Evolutionary conservation across 2,113 vertebrate genomes (phyloP).

Genomic region (Piaya cayana): DNA sequence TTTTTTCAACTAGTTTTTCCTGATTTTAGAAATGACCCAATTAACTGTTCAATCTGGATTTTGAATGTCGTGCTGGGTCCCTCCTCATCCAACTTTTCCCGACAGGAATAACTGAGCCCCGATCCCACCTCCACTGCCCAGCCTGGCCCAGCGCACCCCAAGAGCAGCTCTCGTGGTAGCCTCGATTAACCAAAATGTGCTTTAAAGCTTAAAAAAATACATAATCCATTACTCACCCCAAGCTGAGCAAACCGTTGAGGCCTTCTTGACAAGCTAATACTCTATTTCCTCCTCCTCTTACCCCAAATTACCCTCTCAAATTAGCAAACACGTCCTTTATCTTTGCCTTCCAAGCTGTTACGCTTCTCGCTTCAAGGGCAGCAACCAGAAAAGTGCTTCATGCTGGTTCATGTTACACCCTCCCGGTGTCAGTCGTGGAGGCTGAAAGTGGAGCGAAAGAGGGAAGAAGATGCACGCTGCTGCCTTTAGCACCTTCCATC

Average conservation of each 20-base stretch:
- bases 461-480: background rate
- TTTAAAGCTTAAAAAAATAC: background rate
- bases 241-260: background rate
- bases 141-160: background rate
- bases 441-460: background rate
- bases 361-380: background rate
- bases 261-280: background rate
- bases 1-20: background rate
- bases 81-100: background rate
- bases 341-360: constrained; percentile 22
- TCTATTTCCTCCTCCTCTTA: constrained; percentile 7
- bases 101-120: background rate
- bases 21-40: background rate
- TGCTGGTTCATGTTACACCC: background rate
- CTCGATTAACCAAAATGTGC: background rate
- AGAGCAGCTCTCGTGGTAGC: background rate
- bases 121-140: background rate
- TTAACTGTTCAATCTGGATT: rapidly evolving
- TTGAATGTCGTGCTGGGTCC: background rate
- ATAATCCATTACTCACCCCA: background rate
- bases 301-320: background rate
- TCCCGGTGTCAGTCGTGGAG: background rate
- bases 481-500: rapidly evolving
- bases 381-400: background rate
- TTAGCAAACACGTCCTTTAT: background rate